Evolutionary conservation across 2,797 vertebrate genomes (phyloP).

Genomic region (Poecilia picta): DNA sequence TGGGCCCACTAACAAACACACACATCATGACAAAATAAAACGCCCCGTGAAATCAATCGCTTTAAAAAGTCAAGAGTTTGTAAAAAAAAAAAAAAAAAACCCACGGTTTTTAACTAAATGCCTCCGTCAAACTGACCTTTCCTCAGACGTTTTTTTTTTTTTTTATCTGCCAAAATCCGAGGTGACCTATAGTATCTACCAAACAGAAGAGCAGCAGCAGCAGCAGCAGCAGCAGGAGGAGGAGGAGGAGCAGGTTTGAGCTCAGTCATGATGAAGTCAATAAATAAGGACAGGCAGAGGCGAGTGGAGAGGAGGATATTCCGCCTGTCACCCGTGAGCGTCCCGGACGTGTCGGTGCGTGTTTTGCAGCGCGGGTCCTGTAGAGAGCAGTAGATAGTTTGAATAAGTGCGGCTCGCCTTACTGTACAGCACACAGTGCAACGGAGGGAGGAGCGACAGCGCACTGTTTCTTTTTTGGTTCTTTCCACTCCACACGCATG

Average conservation of each 20-base stretch:
- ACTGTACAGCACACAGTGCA: conserved; percentile 72
- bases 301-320: conserved; percentile 6
- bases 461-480: conserved; percentile 76
- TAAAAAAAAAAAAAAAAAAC: too few relatives aligned
- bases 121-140: background rate
- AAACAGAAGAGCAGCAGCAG: background rate
- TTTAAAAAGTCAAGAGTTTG: background rate
- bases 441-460: conserved; percentile 82
- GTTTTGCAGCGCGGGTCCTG: conserved; percentile 77
- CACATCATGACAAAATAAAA: background rate
- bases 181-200: background rate
- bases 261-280: conserved; percentile 35
- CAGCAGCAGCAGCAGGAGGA: too few relatives aligned
- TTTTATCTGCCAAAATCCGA: background rate
- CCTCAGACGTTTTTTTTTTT: background rate
- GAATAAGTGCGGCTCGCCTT: conserved; percentile 51
- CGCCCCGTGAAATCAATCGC: background rate
- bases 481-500: conserved; percentile 60
- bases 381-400: conserved; percentile 84
- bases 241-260: conserved; percentile 4
- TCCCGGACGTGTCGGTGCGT: conserved; percentile 33
- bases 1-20: too few relatives aligned
- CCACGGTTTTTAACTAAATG: background rate
- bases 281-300: conserved; percentile 57
- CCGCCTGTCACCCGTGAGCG: conserved; percentile 3